A percentile compares a stretch with the other conserved stretches of the same genome.
phyloP scores from a whole-genome alignment of 2,888 invertebrate species.

The Spodoptera picta region DNA sequence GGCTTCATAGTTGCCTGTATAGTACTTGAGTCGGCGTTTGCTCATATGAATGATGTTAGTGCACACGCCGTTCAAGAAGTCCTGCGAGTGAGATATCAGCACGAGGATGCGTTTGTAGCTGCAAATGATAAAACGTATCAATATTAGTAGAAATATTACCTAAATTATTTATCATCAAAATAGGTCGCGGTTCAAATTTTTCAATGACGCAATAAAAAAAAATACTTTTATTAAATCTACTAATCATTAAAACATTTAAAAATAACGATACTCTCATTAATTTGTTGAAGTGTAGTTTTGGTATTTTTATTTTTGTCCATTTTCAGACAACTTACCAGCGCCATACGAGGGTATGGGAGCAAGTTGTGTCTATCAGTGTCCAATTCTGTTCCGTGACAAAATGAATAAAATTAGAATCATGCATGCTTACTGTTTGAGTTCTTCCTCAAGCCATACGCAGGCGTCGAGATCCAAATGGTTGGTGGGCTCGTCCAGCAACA shows the following conservation, averaged over 20 bases:
- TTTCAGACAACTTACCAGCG: too few species aligned
- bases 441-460: constrained; percentile 99
- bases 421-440: constrained; percentile 93
- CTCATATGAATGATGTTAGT: constrained; percentile 98
- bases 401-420: too few species aligned
- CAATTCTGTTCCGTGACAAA: background rate
- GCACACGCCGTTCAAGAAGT: constrained; percentile 99
- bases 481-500: constrained; percentile 99
- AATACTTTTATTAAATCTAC: too few species aligned
- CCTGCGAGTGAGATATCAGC: constrained; percentile 99
- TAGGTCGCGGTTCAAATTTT: too few species aligned
- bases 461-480: constrained; percentile 99
- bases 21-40: constrained; percentile 97
- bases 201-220: constrained; percentile 4
- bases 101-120: constrained; percentile 98
- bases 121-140: constrained; percentile 9
- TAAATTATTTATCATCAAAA: too few species aligned
- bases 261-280: too few species aligned
- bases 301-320: too few species aligned
- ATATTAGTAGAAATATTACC: too few species aligned
- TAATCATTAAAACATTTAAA: too few species aligned
- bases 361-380: too few species aligned
- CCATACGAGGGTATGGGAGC: too few species aligned
- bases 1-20: constrained; percentile 98
- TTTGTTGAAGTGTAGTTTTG: too few species aligned